Percentiles rank a stretch among this genome's conserved stretches.
Evolutionary conservation across 2,797 vertebrate genomes (phyloP).

Genomic region (Paedocypris micromegethes): DNA sequence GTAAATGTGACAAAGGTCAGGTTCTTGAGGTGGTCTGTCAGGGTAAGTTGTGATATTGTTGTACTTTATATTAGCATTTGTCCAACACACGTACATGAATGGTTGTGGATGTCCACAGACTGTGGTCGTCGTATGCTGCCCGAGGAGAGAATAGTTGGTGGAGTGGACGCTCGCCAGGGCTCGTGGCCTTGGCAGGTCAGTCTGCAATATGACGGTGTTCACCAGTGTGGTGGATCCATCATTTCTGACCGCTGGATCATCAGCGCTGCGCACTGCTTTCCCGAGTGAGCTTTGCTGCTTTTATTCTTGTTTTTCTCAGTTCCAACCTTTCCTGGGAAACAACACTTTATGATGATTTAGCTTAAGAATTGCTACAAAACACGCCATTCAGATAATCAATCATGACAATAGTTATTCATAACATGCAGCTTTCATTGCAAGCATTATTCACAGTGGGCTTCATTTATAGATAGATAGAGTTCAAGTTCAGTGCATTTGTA

Average conservation of each 20-base stretch:
- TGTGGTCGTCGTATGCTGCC: slow-evolving; percentile 83
- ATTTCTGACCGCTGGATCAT: slow-evolving; percentile 85
- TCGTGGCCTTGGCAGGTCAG: slow-evolving; percentile 91
- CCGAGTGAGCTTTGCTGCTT: slow-evolving; percentile 69
- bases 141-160: slow-evolving; percentile 83
- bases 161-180: slow-evolving; percentile 78
- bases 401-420: too few species aligned
- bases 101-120: slow-evolving; percentile 58
- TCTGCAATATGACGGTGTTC: slow-evolving; percentile 79
- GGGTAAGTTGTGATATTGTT: slow-evolving; percentile 64
- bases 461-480: too few species aligned
- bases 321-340: not conserved
- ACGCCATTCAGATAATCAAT: too few species aligned
- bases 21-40: slow-evolving; percentile 81
- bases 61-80: not conserved
- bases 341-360: not conserved
- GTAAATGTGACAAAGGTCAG: slow-evolving; percentile 78
- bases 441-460: too few species aligned
- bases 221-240: slow-evolving; percentile 87
- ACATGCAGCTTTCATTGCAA: too few species aligned
- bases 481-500: too few species aligned
- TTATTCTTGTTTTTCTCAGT: not conserved
- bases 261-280: slow-evolving; percentile 87
- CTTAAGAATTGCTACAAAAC: too few species aligned
- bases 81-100: not conserved